A percentile compares a stretch with the other conserved stretches of the same genome.
phyloP scores from a whole-genome alignment of 2,113 vertebrate genomes.

The Neogobius melanostomus region DNA sequence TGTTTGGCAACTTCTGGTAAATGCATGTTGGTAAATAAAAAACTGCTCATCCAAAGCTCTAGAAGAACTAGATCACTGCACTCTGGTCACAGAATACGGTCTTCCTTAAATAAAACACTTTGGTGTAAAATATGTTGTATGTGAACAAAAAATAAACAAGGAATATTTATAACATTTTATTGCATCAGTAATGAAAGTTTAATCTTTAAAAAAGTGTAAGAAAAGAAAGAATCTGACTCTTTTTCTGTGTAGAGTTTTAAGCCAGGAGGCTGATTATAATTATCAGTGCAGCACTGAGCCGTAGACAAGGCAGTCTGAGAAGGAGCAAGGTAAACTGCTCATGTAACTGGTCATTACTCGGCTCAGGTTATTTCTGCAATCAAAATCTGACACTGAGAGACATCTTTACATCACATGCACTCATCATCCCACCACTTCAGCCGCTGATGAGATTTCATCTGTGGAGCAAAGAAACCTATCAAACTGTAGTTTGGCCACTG shows the following conservation, averaged over 20 bases:
- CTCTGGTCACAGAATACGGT: no score
- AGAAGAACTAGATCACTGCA: no score
- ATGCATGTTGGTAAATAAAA: neutral
- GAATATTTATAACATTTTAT: neutral
- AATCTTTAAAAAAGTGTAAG: neutral
- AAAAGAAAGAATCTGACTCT: neutral
- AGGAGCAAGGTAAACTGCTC: neutral
- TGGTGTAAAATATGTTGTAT: neutral
- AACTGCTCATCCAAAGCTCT: no score
- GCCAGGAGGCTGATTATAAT: conserved; percentile 5
- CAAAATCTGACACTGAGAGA: neutral
- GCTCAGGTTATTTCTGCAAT: neutral
- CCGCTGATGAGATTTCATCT: conserved; percentile 7
- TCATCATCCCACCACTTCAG: conserved; percentile 10
- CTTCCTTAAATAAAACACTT: neutral
- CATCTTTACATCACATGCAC: neutral
- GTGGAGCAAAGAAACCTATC: neutral
- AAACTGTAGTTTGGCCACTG: no score
- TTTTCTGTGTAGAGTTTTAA: neutral
- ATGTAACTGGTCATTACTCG: neutral
- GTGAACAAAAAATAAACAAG: neutral
- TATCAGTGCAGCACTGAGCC: neutral
- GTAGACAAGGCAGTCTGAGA: neutral
- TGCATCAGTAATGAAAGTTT: no score
- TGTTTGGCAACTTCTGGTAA: neutral